A percentile compares a stretch with the other conserved stretches of the same genome.
Evolutionary conservation across 2,797 vertebrate species (phyloP).

Genomic region (Aselliscus stoliczkanus): DNA sequence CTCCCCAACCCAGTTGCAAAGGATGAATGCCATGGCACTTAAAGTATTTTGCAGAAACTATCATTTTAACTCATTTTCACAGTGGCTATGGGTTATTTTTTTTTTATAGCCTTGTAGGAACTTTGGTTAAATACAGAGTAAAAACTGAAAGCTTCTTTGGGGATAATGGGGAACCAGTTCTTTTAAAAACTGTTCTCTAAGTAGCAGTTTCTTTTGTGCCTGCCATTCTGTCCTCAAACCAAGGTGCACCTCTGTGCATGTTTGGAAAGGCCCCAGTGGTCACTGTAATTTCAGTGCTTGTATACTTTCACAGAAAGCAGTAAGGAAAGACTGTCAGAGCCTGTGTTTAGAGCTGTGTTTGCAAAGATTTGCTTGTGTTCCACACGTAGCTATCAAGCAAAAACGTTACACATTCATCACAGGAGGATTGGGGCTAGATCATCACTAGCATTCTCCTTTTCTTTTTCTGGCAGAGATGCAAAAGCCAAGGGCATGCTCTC

Average conservation of each 20-base stretch:
- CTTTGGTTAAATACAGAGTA: conserved; percentile 57
- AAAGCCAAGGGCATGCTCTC: background rate
- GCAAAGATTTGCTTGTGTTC: conserved; percentile 17
- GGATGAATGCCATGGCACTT: conserved; percentile 39
- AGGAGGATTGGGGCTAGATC: background rate
- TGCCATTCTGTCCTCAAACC: background rate
- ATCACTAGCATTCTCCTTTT: background rate
- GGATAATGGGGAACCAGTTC: conserved; percentile 36
- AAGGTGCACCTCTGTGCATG: background rate
- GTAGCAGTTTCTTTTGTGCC: background rate
- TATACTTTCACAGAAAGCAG: background rate
- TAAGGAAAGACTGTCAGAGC: background rate
- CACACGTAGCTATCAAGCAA: background rate
- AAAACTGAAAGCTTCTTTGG: conserved; percentile 32
- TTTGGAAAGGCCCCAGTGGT: background rate
- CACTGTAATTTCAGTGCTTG: background rate
- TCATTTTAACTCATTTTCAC: conserved; percentile 63
- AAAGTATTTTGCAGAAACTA: conserved; percentile 47
- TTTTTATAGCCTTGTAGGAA: conserved; percentile 38
- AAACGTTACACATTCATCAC: background rate
- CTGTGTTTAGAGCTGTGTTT: background rate
- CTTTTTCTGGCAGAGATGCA: background rate
- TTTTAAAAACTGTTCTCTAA: conserved; percentile 34
- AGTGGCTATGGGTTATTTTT: background rate
- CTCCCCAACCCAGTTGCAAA: conserved; percentile 25